These are phyloP conservation scores for Prionailurus bengalensis DNA, from an alignment of 2,113 vertebrate species.

Conservation along the genomic window DNA sequence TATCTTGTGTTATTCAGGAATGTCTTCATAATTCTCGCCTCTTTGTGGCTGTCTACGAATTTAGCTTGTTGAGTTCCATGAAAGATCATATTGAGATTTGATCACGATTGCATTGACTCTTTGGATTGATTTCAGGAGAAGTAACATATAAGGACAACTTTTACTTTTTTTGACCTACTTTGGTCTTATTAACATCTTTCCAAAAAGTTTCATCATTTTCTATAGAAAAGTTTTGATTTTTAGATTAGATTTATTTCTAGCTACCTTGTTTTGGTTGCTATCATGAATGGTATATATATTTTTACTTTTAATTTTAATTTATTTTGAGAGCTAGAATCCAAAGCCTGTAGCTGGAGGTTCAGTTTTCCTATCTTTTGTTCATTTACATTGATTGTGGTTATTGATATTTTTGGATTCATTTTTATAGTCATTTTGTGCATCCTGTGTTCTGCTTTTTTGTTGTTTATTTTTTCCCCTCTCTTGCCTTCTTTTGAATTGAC, in stretches of 20 bases:
- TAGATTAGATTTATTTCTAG: not conserved
- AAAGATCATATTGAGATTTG: conserved; percentile 11
- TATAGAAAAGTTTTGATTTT: not conserved
- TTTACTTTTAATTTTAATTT: not conserved
- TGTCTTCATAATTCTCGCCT: not conserved
- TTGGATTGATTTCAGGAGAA: not conserved
- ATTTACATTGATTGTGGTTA: not conserved
- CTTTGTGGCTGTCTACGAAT: not conserved
- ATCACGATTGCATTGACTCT: not conserved
- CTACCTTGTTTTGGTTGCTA: not conserved
- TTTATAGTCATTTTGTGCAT: not conserved
- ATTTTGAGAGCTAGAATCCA: too few species aligned
- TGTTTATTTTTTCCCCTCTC: not conserved
- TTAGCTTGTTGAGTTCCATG: not conserved
- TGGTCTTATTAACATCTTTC: not conserved
- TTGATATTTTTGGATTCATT: not conserved
- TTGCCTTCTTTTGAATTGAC: not conserved
- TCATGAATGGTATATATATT: not conserved
- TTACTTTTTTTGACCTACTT: not conserved
- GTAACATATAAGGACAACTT: not conserved
- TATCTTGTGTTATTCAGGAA: not conserved
- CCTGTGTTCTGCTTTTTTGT: not conserved
- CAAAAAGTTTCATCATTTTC: not conserved
- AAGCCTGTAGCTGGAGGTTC: not conserved
- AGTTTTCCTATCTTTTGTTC: not conserved